Evolutionary conservation across 2,888 invertebrate genomes (phyloP).

Genomic region (Leptopilina myrica): DNA sequence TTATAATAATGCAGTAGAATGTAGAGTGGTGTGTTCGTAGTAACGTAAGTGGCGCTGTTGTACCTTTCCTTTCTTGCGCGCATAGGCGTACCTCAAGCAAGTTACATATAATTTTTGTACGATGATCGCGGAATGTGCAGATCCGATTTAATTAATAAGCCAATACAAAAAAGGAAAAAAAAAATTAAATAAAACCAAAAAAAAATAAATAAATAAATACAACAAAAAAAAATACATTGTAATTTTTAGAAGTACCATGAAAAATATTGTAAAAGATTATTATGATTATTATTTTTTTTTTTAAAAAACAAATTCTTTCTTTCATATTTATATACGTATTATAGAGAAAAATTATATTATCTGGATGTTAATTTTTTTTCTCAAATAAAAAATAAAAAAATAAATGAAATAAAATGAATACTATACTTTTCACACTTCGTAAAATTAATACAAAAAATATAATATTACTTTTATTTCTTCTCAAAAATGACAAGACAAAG

Average conservation of each 20-base stretch:
- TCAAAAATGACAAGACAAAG: neutral
- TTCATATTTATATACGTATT: neutral
- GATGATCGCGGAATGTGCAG: conserved; percentile 40
- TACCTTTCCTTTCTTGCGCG: conserved; percentile 49
- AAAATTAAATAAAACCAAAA: no score
- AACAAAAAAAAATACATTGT: conserved; percentile 31
- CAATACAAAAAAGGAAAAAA: neutral
- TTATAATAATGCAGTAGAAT: conserved; percentile 60
- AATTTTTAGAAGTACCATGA: conserved; percentile 30
- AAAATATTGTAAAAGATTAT: conserved; percentile 29
- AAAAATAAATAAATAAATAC: no score
- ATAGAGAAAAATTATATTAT: neutral
- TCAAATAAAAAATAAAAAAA: no score
- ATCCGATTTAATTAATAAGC: conserved; percentile 37
- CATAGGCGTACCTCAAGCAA: conserved; percentile 41
- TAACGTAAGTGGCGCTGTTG: conserved; percentile 63
- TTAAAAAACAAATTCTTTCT: neutral
- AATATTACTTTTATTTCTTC: neutral
- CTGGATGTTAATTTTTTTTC: conserved; percentile 20
- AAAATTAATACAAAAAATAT: neutral
- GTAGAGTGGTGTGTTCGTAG: conserved; percentile 61
- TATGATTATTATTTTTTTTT: neutral
- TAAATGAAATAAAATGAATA: neutral
- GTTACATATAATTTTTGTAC: conserved; percentile 41
- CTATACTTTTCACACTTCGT: conserved; percentile 36